These are phyloP conservation scores for Patella vulgata DNA, from an alignment of 1,140 invertebrate genomes.

Conservation along the genomic window DNA sequence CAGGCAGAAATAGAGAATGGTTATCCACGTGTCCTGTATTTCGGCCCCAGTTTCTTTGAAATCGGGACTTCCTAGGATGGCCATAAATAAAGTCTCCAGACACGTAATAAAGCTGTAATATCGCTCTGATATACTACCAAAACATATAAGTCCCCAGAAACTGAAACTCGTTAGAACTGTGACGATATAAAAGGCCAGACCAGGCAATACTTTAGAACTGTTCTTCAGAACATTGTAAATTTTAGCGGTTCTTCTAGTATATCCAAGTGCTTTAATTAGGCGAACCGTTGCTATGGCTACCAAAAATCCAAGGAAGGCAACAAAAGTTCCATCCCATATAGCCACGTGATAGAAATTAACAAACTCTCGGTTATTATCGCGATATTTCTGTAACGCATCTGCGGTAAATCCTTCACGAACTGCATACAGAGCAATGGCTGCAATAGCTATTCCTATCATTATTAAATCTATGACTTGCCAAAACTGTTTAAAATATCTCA, in stretches of 20 bases:
- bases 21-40: constrained; percentile 26
- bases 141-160: constrained; percentile 23
- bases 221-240: constrained; percentile 19
- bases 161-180: constrained; percentile 22
- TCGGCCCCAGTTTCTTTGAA: constrained; percentile 39
- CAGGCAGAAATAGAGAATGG: constrained; percentile 38
- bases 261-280: constrained; percentile 35
- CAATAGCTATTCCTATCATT: constrained; percentile 57
- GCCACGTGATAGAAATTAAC: constrained; percentile 40
- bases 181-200: constrained; percentile 23
- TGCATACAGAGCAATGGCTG: constrained; percentile 49
- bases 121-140: constrained; percentile 15
- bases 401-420: constrained; percentile 21
- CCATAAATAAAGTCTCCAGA: constrained; percentile 73
- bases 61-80: constrained; percentile 75
- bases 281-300: constrained; percentile 35
- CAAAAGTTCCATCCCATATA: constrained; percentile 34
- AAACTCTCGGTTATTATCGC: constrained; percentile 22
- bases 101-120: constrained; percentile 29
- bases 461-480: constrained; percentile 63
- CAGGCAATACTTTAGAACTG: constrained; percentile 15
- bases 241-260: constrained; percentile 27
- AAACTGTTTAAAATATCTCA: constrained; percentile 59
- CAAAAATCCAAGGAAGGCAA: constrained; percentile 20
- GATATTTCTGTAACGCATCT: constrained; percentile 21